A percentile compares a stretch with the other conserved stretches of the same genome.
phyloP scores from a whole-genome alignment of 1,140 invertebrate genomes.

The Diploscapter pachys region DNA sequence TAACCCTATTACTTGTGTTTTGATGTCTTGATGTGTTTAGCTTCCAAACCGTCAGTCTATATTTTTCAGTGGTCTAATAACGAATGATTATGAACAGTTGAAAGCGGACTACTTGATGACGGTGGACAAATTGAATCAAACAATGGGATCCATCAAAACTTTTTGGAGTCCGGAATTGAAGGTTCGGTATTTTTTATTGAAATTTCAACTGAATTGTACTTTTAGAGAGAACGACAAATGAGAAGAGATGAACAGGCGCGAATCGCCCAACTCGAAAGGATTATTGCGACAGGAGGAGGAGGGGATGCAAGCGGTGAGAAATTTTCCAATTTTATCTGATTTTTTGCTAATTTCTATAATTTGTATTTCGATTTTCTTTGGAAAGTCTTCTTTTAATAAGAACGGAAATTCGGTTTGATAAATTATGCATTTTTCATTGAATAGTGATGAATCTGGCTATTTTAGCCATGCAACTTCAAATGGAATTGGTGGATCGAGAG shows the following conservation, averaged over 20 bases:
- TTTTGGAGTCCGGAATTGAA: slow-evolving; percentile 99
- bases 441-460: neutral
- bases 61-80: no score
- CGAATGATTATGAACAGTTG: slow-evolving; percentile 78
- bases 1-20: no score
- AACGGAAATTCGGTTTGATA: neutral
- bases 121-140: slow-evolving; percentile 94
- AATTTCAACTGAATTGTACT: neutral
- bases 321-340: neutral
- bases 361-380: neutral
- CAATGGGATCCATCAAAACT: slow-evolving; percentile 98
- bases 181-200: neutral
- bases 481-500: slow-evolving; percentile 16
- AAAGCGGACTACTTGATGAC: slow-evolving; percentile 93
- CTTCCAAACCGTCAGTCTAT: no score
- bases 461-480: slow-evolving; percentile 18
- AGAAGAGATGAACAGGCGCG: slow-evolving; percentile 84
- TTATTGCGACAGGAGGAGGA: slow-evolving; percentile 6
- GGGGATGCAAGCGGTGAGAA: slow-evolving; percentile 1
- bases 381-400: neutral
- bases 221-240: slow-evolving; percentile 80
- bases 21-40: no score
- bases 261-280: slow-evolving; percentile 29
- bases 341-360: neutral
- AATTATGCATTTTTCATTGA: neutral